Base-by-base conservation (phyloP, 2,797 vertebrate species). In the Lemur catta region DNA sequence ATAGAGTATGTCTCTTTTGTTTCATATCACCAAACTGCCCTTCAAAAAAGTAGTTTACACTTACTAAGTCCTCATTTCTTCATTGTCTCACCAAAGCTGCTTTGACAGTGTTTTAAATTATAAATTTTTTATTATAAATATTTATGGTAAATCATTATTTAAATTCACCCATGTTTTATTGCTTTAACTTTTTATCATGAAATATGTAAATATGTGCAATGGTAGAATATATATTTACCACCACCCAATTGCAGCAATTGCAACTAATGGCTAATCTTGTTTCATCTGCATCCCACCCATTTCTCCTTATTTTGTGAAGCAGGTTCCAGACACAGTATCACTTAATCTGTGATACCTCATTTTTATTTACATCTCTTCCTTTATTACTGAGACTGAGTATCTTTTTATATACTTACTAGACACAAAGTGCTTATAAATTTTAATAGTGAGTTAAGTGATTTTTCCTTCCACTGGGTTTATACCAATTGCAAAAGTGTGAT, bases 371-470 rank as follows among this genome's bases (percentile, higher is more conserved):
- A 26, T 76, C 20, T 88, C 15, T 84, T 78, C 41, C 1, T 87
- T 96, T 95, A 33, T 71, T 85, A 78, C 79, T 55, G 89, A 82
- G 46, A 69, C n/a, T 78, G 72, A 92, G 38, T 88, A 82, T 86
- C 28, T 74, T 85, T 96, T 82, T 71, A 89, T 82, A 55, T 84
- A 82, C 55, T 28, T 93, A 67, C 22, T 84, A 46, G 79, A 17
- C 76, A 79, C 33, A 65, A 61, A 89, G 67, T 88, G 43, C 50
- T 92, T 84, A 50, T 80, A 76, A 50, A 69, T 84, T 89, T 93
- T 82, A 76, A 48, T 72, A 93, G 72, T 95, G 84, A 80, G 9
- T 41, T 81, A 80, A 72, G 72, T 93, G 75, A 72, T 76, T 41
- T 92, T 89, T 43, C 43, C 72, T 84, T 81, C 86, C 71, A 94